Conservation (phyloP, 2,888 invertebrate species). For the Torymus texanus region DNA sequence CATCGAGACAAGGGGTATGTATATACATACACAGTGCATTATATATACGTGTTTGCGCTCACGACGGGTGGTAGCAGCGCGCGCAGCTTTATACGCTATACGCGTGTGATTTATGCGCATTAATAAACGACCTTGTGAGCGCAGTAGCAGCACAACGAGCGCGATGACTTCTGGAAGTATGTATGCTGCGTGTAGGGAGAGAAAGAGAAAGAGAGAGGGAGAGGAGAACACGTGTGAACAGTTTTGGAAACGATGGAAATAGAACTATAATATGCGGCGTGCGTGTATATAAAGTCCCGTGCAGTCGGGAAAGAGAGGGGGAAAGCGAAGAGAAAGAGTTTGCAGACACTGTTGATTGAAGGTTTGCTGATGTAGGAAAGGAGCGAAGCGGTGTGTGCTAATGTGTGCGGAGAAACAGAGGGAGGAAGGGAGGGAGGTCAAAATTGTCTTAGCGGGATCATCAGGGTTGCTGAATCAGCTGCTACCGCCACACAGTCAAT, state of each 20-base stretch:
- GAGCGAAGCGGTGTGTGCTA: no score
- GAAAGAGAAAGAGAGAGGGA: not conserved
- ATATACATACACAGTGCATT: no score
- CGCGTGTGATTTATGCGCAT: slow-evolving; percentile 66
- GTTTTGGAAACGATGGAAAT: slow-evolving; percentile 8
- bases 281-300: not conserved
- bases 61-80: slow-evolving; percentile 31
- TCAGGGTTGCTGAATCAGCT: no score
- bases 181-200: no score
- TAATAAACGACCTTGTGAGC: slow-evolving; percentile 64
- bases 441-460: no score
- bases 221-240: slow-evolving; percentile 26
- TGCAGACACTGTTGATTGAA: not conserved
- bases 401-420: no score
- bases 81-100: slow-evolving; percentile 46
- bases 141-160: not conserved
- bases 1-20: no score
- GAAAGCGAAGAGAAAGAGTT: not conserved
- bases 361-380: no score
- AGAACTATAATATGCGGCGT: not conserved
- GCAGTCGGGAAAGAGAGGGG: not conserved
- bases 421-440: no score
- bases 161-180: slow-evolving; percentile 31
- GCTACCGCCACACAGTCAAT: no score
- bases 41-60: not conserved